Base-by-base conservation (phyloP, 2,797 vertebrate species). In the Eospalax fontanierii region DNA sequence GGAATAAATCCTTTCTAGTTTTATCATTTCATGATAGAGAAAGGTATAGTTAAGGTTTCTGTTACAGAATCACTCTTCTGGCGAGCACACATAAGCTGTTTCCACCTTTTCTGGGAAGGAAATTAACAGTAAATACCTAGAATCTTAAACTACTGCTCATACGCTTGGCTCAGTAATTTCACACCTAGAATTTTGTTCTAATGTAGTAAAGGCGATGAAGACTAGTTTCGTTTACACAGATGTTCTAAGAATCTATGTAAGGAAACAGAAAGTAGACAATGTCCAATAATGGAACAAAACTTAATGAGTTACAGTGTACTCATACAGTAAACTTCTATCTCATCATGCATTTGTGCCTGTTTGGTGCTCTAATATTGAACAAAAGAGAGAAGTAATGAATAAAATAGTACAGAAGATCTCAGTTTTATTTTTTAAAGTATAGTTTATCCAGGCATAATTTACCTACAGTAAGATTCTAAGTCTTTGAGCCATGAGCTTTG, bases 291-390 rank as follows among this genome's bases (percentile, higher is more conserved):
- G 78, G 40, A 5, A 40, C 30, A 88, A 90, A 63, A 43, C 76
- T 79, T 71, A 90, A 70, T 54, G 38, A 86, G 16, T 96, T 84
- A 83, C 11, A 79, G n/a, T 89, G 71, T 76, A 78, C 15, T 12
- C 33, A 75, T 38, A 66, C 9, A 40, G 10, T 86, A 30, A 82
- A 95, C 66, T 86, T 84, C 85, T 86, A 38, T 54, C 14, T 66
- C 71, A 40, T 82, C 74, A 61, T 74, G 94, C 75, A 74, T 87
- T 70, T 9, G 16, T 95, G 28, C 2, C 63, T 46, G 70, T 92
- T 91, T 96, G 94, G 33, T 76, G 66, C 22, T 93, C 50, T 80
- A 40, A 65, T 71, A 10, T 82, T 86, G 88, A 93, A 22, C 21
- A 10, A 74, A 71, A 91, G 65, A 91, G 26, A 82, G 59, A 54